These are phyloP conservation scores for Promerops cafer DNA, from an alignment of 2,113 vertebrate species.

Conservation along the genomic window DNA sequence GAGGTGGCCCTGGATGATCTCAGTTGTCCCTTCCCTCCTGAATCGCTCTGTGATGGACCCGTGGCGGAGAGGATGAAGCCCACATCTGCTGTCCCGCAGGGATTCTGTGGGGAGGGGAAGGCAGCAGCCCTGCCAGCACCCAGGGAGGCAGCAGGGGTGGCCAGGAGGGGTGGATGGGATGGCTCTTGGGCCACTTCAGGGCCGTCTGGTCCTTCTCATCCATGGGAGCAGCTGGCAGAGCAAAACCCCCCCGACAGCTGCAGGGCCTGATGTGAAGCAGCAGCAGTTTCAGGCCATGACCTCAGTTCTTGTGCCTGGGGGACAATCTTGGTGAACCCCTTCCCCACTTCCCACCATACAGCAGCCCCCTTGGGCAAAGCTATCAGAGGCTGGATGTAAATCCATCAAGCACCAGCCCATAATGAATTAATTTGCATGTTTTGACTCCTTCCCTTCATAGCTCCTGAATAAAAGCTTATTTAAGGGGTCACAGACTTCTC, in stretches of 20 bases:
- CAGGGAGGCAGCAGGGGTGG: neutral
- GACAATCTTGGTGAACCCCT: neutral
- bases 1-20: neutral
- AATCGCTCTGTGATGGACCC: neutral
- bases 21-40: neutral
- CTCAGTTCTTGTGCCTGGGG: neutral
- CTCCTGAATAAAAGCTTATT: neutral
- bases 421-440: neutral
- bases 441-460: neutral
- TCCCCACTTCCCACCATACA: neutral
- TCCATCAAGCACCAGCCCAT: neutral
- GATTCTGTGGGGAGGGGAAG: neutral
- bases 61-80: neutral
- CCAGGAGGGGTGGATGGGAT: neutral
- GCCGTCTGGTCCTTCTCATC: neutral
- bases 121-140: neutral
- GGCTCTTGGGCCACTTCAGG: neutral
- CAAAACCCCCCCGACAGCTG: neutral
- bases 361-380: neutral
- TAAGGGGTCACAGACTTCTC: neutral
- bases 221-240: neutral
- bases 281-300: neutral
- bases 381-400: neutral
- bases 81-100: neutral
- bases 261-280: neutral